phyloP scores from a whole-genome alignment of 2,888 invertebrate genomes.

The Petrolisthes manimaculis region DNA sequence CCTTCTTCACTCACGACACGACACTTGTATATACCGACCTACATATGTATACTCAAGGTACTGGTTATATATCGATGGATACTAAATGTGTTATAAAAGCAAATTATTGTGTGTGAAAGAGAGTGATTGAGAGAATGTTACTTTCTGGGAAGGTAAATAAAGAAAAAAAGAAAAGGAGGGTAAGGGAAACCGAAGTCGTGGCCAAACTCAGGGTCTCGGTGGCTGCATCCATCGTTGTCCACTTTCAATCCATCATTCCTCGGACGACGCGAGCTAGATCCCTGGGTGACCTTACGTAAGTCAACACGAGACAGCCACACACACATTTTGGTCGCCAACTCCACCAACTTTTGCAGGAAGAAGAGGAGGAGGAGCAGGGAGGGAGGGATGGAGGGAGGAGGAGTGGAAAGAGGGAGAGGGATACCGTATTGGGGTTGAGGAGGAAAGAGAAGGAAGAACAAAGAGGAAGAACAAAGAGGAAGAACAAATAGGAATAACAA shows the following conservation, averaged over 20 bases:
- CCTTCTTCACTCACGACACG: neutral
- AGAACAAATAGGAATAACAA: too few species aligned
- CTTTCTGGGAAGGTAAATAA: neutral
- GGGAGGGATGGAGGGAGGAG: neutral
- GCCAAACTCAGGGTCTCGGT: constrained; percentile 36
- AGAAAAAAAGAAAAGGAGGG: neutral
- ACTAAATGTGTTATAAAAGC: too few species aligned
- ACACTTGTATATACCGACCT: neutral
- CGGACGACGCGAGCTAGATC: constrained; percentile 54
- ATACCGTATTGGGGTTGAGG: too few species aligned
- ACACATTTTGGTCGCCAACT: constrained; percentile 54
- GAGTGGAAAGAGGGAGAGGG: constrained; percentile 8
- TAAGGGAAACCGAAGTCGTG: constrained; percentile 8
- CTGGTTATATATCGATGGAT: too few species aligned
- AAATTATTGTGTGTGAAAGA: neutral
- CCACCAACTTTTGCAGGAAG: constrained; percentile 45
- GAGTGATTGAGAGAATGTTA: neutral
- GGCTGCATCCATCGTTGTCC: constrained; percentile 59
- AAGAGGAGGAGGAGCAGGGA: neutral
- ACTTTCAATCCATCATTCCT: constrained; percentile 58
- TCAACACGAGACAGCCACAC: constrained; percentile 54
- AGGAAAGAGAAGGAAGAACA: too few species aligned
- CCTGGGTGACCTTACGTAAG: constrained; percentile 59
- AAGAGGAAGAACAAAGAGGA: too few species aligned
- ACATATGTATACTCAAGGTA: too few species aligned